Evolutionary conservation across 2,888 invertebrate species (phyloP).

Genomic region (Charanyca ferruginea): DNA sequence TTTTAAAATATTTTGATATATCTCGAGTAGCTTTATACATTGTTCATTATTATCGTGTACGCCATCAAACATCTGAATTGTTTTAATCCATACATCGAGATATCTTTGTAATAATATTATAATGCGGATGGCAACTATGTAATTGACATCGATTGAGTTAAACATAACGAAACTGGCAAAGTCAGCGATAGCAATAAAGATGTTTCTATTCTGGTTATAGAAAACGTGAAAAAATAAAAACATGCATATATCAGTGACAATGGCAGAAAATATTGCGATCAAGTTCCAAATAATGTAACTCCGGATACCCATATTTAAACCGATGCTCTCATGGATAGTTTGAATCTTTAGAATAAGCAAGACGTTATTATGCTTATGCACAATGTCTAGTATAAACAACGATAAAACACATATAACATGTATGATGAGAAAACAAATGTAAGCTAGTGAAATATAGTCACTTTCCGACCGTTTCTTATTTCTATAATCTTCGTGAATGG

Average conservation of each 20-base stretch:
- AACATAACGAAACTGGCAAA: not conserved
- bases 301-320: constrained; percentile 7
- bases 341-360: constrained; percentile 42
- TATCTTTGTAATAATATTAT: constrained; percentile 27
- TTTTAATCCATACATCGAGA: constrained; percentile 14
- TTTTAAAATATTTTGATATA: constrained; percentile 38
- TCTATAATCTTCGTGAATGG: not conserved
- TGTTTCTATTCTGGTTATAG: too few species aligned
- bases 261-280: constrained; percentile 12
- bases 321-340: constrained; percentile 30
- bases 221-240: too few species aligned
- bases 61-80: not conserved
- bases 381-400: constrained; percentile 14
- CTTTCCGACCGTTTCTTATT: not conserved
- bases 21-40: constrained; percentile 1
- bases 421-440: not conserved
- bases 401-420: not conserved
- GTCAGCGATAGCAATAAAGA: not conserved
- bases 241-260: not conserved
- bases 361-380: constrained; percentile 10
- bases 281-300: constrained; percentile 38
- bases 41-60: not conserved
- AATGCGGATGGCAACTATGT: constrained; percentile 23
- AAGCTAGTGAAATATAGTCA: not conserved
- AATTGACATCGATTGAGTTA: constrained; percentile 24